Percentiles rank a stretch among this genome's conserved stretches.
phyloP scores from a whole-genome alignment of 1,140 invertebrate genomes.

The Linepithema humile region DNA sequence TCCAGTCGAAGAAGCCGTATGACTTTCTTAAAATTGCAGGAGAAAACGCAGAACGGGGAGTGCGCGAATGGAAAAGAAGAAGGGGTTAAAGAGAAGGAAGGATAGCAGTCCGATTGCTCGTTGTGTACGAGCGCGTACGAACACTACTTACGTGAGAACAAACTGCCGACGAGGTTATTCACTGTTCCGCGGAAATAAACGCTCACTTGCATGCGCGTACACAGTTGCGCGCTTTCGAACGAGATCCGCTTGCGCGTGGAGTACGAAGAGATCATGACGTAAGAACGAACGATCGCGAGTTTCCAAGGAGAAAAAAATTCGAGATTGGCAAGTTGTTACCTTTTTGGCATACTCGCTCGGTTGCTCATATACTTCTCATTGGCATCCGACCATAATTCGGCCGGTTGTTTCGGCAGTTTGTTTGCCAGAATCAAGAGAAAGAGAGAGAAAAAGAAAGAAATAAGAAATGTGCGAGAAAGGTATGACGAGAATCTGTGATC shows the following conservation, averaged over 20 bases:
- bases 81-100: not conserved
- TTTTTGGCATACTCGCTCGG: too few relatives aligned
- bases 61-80: not conserved
- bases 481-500: not conserved
- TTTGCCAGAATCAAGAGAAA: constrained; percentile 2
- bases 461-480: not conserved
- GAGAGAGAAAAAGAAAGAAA: not conserved
- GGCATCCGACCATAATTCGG: constrained; percentile 41
- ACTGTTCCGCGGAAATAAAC: constrained; percentile 67
- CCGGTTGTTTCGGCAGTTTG: not conserved
- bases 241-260: constrained; percentile 18
- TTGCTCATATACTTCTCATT: too few relatives aligned
- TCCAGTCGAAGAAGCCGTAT: not conserved
- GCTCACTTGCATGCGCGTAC: not conserved
- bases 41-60: constrained; percentile 45
- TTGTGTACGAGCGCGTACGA: not conserved
- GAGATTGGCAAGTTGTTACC: too few relatives aligned
- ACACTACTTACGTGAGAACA: constrained; percentile 51
- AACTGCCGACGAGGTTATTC: constrained; percentile 63
- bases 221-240: constrained; percentile 28
- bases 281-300: constrained; percentile 8
- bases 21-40: constrained; percentile 61
- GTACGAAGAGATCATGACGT: constrained; percentile 35
- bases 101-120: not conserved
- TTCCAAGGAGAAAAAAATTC: not conserved